Conservation (phyloP, 2,888 invertebrate genomes). For the Scaptomyza tumidula region DNA sequence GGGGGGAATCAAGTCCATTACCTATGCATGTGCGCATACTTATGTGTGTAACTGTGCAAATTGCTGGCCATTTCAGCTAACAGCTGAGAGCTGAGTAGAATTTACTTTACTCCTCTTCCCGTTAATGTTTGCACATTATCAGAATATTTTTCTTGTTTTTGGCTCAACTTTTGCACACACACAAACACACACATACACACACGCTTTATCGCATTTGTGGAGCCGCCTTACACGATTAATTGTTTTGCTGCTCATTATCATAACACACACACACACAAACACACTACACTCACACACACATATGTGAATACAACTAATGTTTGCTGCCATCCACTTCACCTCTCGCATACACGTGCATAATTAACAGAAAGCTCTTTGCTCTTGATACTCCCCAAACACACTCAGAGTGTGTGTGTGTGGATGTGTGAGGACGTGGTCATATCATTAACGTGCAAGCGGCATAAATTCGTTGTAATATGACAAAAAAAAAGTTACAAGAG, state of each 20-base stretch:
- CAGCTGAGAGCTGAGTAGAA: constrained; percentile 17
- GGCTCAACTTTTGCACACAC: constrained; percentile 30
- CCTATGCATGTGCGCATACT: constrained; percentile 11
- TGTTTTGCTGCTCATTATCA: constrained; percentile 63
- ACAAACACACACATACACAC: constrained; percentile 20
- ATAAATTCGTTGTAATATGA: constrained; percentile 57
- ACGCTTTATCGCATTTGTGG: constrained; percentile 54
- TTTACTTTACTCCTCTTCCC: neutral
- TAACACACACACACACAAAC: constrained; percentile 38
- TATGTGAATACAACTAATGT: constrained; percentile 58
- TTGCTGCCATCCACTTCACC: constrained; percentile 19
- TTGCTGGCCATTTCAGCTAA: constrained; percentile 45
- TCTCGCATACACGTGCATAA: constrained; percentile 67
- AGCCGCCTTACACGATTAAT: constrained; percentile 65
- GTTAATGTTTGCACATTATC: constrained; percentile 52
- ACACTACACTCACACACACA: neutral
- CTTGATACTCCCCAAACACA: constrained; percentile 6
- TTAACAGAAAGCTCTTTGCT: constrained; percentile 50
- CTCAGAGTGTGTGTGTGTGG: neutral
- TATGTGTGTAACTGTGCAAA: constrained; percentile 11
- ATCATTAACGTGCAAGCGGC: constrained; percentile 70
- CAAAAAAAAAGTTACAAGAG: constrained; percentile 26
- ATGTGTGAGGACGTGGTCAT: constrained; percentile 47
- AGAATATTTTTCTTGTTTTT: constrained; percentile 24
- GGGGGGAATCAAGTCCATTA: neutral